These are phyloP conservation scores for Aurelia coerulea DNA, from an alignment of 30 jellyfish, hydroid and myxozoan genomes.

Conservation along the genomic window DNA sequence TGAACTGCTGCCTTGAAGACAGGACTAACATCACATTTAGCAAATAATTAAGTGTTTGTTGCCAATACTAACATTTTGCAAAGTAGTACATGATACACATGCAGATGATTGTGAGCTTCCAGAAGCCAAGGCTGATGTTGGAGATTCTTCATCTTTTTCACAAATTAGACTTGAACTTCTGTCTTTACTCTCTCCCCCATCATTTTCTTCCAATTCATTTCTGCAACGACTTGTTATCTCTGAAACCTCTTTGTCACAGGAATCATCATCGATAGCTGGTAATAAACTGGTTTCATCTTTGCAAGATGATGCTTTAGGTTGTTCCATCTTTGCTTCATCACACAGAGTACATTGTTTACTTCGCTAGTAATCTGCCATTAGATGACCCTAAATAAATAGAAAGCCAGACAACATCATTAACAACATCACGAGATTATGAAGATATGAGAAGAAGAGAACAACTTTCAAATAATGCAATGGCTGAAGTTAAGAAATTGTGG, in stretches of 20 bases:
- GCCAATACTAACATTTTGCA: background rate
- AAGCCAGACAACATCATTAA: too few relatives aligned
- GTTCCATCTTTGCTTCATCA: too few relatives aligned
- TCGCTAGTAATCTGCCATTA: too few relatives aligned
- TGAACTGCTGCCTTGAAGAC: too few relatives aligned
- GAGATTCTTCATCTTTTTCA: slow-evolving; percentile 1
- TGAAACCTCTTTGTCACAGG: slow-evolving; percentile 37
- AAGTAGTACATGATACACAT: background rate
- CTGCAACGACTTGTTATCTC: slow-evolving; percentile 21
- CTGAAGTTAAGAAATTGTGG: too few relatives aligned
- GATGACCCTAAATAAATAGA: too few relatives aligned
- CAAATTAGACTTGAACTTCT: background rate
- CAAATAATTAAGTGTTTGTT: too few relatives aligned
- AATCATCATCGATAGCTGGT: slow-evolving; percentile 9
- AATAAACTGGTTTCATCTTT: background rate
- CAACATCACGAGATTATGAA: too few relatives aligned
- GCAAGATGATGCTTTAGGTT: background rate
- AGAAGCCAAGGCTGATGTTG: background rate
- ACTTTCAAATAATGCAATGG: too few relatives aligned
- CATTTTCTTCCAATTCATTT: background rate
- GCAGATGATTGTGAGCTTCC: background rate
- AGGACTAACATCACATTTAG: too few relatives aligned
- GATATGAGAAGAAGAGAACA: too few relatives aligned
- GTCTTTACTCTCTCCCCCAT: background rate
- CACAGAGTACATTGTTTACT: too few relatives aligned